Percentiles rank a stretch among this genome's conserved stretches.
phyloP scores from a whole-genome alignment of 2,797 vertebrate species.

The Melanotaenia pygmaea region DNA sequence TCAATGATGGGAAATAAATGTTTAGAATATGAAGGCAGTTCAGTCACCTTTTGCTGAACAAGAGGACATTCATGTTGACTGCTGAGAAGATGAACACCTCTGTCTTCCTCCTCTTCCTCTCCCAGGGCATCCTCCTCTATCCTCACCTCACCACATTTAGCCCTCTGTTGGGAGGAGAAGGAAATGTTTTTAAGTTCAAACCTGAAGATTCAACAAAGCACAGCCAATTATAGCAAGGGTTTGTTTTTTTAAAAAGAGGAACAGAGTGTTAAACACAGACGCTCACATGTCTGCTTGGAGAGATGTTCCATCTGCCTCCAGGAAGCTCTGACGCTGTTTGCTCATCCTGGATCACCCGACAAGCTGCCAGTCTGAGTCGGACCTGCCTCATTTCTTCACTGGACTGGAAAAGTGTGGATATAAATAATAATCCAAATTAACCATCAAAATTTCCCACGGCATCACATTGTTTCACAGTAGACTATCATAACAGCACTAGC shows the following conservation, averaged over 20 bases:
- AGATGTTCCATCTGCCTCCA: constrained; percentile 73
- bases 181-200: constrained; percentile 30
- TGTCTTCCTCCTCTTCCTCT: constrained; percentile 39
- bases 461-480: not conserved
- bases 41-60: constrained; percentile 68
- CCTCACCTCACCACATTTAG: constrained; percentile 30
- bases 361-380: constrained; percentile 85
- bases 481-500: not conserved
- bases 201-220: not conserved
- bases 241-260: constrained; percentile 49
- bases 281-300: constrained; percentile 82
- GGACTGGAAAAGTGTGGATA: constrained; percentile 76
- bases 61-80: constrained; percentile 78
- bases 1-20: too few species aligned
- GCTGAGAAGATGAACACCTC: constrained; percentile 60
- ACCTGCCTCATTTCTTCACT: constrained; percentile 83
- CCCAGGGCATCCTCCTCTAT: constrained; percentile 11
- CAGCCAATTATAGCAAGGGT: constrained; percentile 6
- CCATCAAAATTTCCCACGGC: constrained; percentile 9
- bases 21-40: not conserved
- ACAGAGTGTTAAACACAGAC: constrained; percentile 23
- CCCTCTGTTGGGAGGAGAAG: constrained; percentile 68
- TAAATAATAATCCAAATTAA: constrained; percentile 35
- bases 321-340: constrained; percentile 72
- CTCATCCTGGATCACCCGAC: constrained; percentile 71